These are phyloP conservation scores for Danio kyathit DNA, from an alignment of 2,797 vertebrate species.

Conservation along the genomic window DNA sequence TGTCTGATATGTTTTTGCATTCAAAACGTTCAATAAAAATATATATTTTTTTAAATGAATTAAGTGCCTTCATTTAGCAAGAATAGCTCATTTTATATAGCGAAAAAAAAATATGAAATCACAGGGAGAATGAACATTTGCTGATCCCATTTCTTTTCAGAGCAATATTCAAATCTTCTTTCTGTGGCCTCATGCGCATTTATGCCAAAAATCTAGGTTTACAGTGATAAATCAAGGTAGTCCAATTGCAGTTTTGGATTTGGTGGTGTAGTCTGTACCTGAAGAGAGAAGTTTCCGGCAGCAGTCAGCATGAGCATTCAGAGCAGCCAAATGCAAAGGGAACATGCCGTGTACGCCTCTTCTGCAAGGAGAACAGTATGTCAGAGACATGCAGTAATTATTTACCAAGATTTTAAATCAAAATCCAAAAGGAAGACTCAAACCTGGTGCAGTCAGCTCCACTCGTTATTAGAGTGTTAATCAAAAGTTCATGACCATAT, in stretches of 20 bases:
- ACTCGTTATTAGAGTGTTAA: slow-evolving; percentile 95
- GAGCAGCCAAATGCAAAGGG: slow-evolving; percentile 92
- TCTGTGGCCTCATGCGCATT: background rate
- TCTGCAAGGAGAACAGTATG: slow-evolving; percentile 71
- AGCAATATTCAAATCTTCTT: background rate
- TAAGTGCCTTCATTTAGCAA: background rate
- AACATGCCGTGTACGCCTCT: slow-evolving; percentile 97
- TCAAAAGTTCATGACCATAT: slow-evolving; percentile 94
- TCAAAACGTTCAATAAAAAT: too few relatives aligned
- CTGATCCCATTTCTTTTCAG: too few relatives aligned
- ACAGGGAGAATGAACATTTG: background rate
- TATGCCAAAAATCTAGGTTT: background rate
- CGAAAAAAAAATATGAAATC: background rate
- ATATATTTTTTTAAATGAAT: too few relatives aligned
- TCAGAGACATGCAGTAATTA: background rate
- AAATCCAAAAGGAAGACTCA: slow-evolving; percentile 45
- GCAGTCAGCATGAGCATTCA: slow-evolving; percentile 96
- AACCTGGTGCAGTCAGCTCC: slow-evolving; percentile 94
- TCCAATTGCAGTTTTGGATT: background rate
- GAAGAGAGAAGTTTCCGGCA: slow-evolving; percentile 91
- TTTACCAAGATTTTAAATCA: background rate
- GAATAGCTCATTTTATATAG: background rate
- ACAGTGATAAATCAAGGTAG: background rate
- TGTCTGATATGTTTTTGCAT: too few relatives aligned
- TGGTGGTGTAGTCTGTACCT: slow-evolving; percentile 69